These are phyloP conservation scores for Choristoneura fumiferana DNA, from an alignment of 1,140 invertebrate species.

Conservation along the genomic window DNA sequence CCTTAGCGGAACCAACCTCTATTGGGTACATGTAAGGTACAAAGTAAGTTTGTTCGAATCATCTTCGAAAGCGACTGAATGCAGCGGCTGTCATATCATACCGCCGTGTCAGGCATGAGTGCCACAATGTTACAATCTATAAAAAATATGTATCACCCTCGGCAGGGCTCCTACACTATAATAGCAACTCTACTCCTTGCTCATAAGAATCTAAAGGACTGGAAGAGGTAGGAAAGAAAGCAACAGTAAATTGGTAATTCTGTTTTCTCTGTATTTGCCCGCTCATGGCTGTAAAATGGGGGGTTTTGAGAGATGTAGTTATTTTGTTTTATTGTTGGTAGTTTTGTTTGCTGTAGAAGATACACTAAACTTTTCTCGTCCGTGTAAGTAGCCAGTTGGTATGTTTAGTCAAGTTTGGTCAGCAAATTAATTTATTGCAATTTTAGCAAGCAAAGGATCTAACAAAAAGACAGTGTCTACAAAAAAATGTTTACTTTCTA, in stretches of 20 bases:
- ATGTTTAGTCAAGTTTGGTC: no score
- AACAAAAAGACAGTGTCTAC: no score
- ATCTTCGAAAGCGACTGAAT: constrained; percentile 4
- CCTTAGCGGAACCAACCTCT: no score
- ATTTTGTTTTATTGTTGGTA: constrained; percentile 12
- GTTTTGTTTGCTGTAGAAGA: constrained; percentile 7
- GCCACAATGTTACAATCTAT: constrained; percentile 4
- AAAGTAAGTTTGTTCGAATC: no score
- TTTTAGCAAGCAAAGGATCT: no score
- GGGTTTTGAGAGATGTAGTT: constrained; percentile 13
- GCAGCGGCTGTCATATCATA: constrained; percentile 17
- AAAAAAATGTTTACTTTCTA: no score
- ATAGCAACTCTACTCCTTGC: background rate
- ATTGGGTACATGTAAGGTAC: no score
- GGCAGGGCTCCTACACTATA: background rate
- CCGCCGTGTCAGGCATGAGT: constrained; percentile 12
- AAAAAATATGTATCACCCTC: constrained; percentile 1
- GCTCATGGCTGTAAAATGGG: constrained; percentile 14
- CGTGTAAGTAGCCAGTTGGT: no score
- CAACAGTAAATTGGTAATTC: constrained; percentile 2
- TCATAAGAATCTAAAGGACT: background rate
- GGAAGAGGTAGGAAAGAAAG: background rate
- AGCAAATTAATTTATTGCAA: no score
- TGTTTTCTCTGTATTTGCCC: constrained; percentile 9
- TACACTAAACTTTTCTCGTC: no score